Conservation (phyloP, 2,113 vertebrate species). For the Leiothrix lutea region DNA sequence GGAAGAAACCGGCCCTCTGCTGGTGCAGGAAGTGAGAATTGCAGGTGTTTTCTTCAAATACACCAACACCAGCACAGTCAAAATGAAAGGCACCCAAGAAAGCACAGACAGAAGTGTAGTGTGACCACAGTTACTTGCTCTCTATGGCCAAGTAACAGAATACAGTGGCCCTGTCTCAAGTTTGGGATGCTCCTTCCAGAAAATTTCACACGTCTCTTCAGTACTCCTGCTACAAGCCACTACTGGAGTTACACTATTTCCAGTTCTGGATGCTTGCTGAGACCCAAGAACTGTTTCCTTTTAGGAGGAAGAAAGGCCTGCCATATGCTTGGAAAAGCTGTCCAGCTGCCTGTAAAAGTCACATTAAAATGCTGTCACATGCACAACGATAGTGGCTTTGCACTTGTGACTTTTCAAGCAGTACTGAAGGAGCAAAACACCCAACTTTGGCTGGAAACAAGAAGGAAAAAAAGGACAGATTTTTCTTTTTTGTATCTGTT, state of each 20-base stretch:
- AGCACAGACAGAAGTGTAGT: neutral
- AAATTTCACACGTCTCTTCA: rapidly evolving
- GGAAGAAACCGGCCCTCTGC: neutral
- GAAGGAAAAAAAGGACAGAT: neutral
- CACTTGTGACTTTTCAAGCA: neutral
- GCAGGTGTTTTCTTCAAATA: neutral
- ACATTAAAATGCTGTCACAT: neutral
- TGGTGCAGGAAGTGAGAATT: rapidly evolving
- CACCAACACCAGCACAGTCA: neutral
- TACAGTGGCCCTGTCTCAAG: neutral
- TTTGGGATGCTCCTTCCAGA: neutral
- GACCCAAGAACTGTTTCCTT: neutral
- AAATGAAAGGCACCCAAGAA: neutral
- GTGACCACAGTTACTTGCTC: neutral
- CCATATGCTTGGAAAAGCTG: neutral
- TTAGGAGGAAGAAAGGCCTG: neutral
- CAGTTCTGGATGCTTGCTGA: neutral
- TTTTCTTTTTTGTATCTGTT: neutral
- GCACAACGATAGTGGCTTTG: rapidly evolving
- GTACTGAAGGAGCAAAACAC: neutral
- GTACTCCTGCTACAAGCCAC: neutral
- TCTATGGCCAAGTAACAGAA: neutral
- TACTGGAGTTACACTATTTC: neutral
- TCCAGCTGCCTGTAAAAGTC: neutral
- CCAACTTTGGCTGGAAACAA: neutral